Evolutionary conservation across 2,888 invertebrate genomes (phyloP).

Genomic region (Charanyca ferruginea): DNA sequence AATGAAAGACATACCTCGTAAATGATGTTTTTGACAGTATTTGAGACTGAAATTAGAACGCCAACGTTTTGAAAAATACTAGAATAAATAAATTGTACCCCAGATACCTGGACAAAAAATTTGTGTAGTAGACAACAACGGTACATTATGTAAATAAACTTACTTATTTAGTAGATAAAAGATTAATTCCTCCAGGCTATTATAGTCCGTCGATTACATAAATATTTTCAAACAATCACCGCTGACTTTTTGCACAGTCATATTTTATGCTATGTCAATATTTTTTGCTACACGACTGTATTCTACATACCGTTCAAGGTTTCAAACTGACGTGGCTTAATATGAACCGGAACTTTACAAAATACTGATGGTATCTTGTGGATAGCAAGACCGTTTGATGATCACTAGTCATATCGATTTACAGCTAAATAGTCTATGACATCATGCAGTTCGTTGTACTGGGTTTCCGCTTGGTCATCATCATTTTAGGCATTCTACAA

Average conservation of each 20-base stretch:
- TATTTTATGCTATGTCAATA: slow-evolving; percentile 23
- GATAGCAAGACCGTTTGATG: slow-evolving; percentile 19
- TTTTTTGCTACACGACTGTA: slow-evolving; percentile 32
- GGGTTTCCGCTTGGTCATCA: slow-evolving; percentile 37
- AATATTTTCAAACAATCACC: slow-evolving; percentile 40
- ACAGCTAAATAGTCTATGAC: slow-evolving; percentile 38
- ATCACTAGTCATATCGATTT: slow-evolving; percentile 18
- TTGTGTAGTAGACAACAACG: no score
- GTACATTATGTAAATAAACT: no score
- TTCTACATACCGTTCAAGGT: slow-evolving; percentile 34
- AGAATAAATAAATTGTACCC: no score
- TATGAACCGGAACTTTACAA: slow-evolving; percentile 48
- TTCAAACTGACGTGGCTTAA: slow-evolving; percentile 17
- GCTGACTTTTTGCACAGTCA: slow-evolving; percentile 30
- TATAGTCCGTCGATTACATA: slow-evolving; percentile 23
- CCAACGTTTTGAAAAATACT: no score
- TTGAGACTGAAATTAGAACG: no score
- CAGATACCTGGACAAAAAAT: no score
- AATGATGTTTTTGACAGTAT: no score
- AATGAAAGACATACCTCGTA: no score
- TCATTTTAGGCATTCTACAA: slow-evolving; percentile 9
- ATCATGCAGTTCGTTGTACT: slow-evolving; percentile 48
- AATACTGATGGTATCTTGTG: slow-evolving; percentile 42
- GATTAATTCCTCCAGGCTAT: slow-evolving; percentile 2
- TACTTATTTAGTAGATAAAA: no score